Evolutionary conservation across 1,140 invertebrate species (phyloP).

Genomic region (Eurosta solidaginis): DNA sequence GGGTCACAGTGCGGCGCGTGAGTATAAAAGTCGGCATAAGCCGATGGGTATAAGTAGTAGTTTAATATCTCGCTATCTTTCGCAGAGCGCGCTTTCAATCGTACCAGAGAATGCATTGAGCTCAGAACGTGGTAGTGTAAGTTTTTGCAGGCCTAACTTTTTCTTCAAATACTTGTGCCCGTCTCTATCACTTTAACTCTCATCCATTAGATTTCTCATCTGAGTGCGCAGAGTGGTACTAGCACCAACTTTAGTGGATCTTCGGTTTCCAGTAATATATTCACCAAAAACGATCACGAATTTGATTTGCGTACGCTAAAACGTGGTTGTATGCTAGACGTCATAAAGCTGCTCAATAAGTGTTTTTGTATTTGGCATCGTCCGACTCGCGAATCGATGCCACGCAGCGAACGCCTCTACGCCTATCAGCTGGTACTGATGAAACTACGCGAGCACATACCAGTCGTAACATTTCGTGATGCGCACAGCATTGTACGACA

Average conservation of each 20-base stretch:
- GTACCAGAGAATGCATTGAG: background rate
- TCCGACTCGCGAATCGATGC: background rate
- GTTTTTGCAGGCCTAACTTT: background rate
- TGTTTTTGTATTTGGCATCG: conserved; percentile 25
- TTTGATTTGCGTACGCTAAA: background rate
- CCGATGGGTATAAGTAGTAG: background rate
- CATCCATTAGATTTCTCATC: background rate
- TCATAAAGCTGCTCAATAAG: background rate
- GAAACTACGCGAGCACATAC: background rate
- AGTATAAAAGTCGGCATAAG: background rate
- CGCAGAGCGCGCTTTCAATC: conserved; percentile 13
- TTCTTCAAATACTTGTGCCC: background rate
- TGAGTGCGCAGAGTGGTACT: background rate
- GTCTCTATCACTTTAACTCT: background rate
- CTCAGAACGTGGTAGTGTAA: background rate
- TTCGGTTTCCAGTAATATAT: background rate
- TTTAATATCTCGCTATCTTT: background rate
- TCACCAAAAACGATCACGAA: background rate
- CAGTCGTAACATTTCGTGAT: background rate
- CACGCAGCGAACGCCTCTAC: background rate
- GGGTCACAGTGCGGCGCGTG: background rate
- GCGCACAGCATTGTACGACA: conserved; percentile 13
- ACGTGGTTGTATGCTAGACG: background rate
- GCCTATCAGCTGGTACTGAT: background rate
- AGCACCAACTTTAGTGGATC: background rate